Percentiles rank a stretch among this genome's conserved stretches.
Conservation (phyloP, 2,888 invertebrate species). For the Hemicrepidius hirtus region DNA sequence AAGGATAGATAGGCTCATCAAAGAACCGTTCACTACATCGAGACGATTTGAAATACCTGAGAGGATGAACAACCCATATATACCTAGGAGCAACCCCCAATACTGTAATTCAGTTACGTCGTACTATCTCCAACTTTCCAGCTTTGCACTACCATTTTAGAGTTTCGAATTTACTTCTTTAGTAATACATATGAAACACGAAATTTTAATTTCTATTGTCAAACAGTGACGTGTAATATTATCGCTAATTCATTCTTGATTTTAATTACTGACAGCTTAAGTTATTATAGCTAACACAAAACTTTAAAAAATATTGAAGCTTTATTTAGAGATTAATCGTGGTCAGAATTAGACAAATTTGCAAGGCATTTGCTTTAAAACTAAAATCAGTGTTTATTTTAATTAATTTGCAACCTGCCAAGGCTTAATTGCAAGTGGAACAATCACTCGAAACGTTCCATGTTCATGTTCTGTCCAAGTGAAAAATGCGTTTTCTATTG, state of each 20-base stretch:
- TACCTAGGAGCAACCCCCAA: conserved; percentile 35
- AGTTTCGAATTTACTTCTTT: conserved; percentile 9
- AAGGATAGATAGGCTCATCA: conserved; percentile 45
- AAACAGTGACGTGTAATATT: background rate
- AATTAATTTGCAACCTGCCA: conserved; percentile 6
- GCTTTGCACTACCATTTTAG: conserved; percentile 23
- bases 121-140: conserved; percentile 29
- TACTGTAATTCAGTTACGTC: conserved; percentile 44
- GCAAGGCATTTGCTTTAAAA: too few relatives aligned
- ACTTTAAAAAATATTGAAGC: too few relatives aligned
- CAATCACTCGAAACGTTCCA: background rate
- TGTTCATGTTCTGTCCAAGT: conserved; percentile 8
- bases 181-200: background rate
- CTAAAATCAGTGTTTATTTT: too few relatives aligned
- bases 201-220: conserved; percentile 2
- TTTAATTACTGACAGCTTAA: background rate
- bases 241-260: background rate
- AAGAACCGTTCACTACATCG: conserved; percentile 40
- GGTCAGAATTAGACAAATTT: too few relatives aligned
- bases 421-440: conserved; percentile 4
- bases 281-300: too few relatives aligned
- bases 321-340: too few relatives aligned
- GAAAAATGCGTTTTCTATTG: conserved; percentile 14
- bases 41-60: conserved; percentile 39
- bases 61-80: conserved; percentile 37